Percentiles rank a stretch among this genome's conserved stretches.
Evolutionary conservation across 2,113 vertebrate species (phyloP).

Genomic region (Ranitomeya imitator): DNA sequence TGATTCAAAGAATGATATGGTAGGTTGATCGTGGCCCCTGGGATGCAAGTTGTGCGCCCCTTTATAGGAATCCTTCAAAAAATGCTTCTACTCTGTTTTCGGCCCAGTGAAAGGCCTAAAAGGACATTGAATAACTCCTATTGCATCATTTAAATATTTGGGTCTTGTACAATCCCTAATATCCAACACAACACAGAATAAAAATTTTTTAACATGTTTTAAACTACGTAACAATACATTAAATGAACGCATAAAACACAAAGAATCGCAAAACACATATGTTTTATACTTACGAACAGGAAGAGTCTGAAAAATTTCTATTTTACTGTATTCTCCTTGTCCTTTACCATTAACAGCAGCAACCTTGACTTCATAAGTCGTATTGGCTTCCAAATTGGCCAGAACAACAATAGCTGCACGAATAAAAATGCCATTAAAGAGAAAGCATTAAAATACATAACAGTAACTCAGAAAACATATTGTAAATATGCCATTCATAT

Average conservation of each 20-base stretch:
- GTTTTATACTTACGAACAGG: slow-evolving; percentile 87
- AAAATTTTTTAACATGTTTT: too few relatives aligned
- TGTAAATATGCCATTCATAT: background rate
- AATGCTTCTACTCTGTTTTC: too few relatives aligned
- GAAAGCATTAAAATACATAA: background rate
- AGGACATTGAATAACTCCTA: too few relatives aligned
- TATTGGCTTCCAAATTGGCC: slow-evolving; percentile 92
- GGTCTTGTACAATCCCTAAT: too few relatives aligned
- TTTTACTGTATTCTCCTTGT: slow-evolving; percentile 94
- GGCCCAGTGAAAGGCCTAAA: too few relatives aligned
- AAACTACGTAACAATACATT: background rate
- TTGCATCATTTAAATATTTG: too few relatives aligned
- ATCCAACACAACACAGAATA: too few relatives aligned
- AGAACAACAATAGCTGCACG: slow-evolving; percentile 85
- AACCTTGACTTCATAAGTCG: slow-evolving; percentile 93
- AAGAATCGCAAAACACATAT: too few relatives aligned
- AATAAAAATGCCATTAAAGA: slow-evolving; percentile 9
- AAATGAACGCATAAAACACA: slow-evolving; percentile 49
- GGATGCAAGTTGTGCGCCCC: too few relatives aligned
- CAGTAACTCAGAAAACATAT: background rate
- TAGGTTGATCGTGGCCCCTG: too few relatives aligned
- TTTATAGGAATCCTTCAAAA: too few relatives aligned
- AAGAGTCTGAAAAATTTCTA: slow-evolving; percentile 91
- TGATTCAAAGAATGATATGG: too few relatives aligned
- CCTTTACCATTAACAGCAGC: slow-evolving; percentile 97